Conservation (phyloP, 1,140 invertebrate genomes). For the Kradibia gibbosae region DNA sequence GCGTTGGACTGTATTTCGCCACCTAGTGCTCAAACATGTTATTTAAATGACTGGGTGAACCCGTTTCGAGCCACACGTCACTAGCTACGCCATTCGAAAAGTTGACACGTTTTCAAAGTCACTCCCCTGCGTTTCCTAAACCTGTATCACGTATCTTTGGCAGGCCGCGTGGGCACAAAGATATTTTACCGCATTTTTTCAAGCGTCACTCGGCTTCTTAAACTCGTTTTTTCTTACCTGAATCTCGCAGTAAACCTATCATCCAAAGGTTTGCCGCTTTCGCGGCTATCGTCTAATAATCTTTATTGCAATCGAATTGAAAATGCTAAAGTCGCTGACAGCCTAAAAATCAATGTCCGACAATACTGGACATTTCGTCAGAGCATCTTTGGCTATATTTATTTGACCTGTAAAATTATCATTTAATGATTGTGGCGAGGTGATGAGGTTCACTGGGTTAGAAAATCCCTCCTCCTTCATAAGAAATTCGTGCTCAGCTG, state of each 20-base stretch:
- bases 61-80: neutral
- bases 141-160: neutral
- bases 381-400: too few species aligned
- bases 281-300: neutral
- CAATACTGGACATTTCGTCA: too few species aligned
- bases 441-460: too few species aligned
- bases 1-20: conserved; percentile 11
- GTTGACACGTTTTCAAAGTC: conserved; percentile 14
- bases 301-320: neutral
- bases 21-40: conserved; percentile 15
- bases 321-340: too few species aligned
- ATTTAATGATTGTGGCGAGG: too few species aligned
- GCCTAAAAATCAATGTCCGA: too few species aligned
- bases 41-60: conserved; percentile 16
- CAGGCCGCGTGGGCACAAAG: neutral
- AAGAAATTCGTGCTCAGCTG: too few species aligned
- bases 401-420: too few species aligned
- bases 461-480: too few species aligned
- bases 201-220: neutral
- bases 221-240: neutral
- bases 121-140: neutral
- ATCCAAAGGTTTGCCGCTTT: neutral
- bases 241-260: neutral
- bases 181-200: neutral
- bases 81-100: neutral